Evolutionary conservation across 2,888 invertebrate species (phyloP), one percentile per base, ranked within the genome.

Genomic region (Rotaria socialis): DNA sequence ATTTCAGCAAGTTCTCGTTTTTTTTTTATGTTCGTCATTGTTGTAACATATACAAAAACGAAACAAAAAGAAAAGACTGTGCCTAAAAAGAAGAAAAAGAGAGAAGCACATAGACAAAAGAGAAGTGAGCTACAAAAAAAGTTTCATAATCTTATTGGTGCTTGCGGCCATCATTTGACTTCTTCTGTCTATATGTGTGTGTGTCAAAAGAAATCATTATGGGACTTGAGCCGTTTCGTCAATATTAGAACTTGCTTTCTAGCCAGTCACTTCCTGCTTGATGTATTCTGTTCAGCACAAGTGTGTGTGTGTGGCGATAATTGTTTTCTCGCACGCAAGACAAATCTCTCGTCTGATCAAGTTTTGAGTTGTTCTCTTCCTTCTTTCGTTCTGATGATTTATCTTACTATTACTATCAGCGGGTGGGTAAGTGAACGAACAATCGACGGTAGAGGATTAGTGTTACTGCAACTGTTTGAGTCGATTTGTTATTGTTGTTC

Each of bases 231-330:
- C 67, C 67, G 35, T 67, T 67, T 67, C 35, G 67, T 67, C 67
- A 67, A 67, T 67, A 67, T 67, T 67, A 67, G 67, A 67, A 67
- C 67, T 67, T 67, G 67, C 67, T 67, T 67, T 67, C 67, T 67
- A 35, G 67, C 67, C 19, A 67, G 67, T 16, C 14, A 35, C 67
- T 67, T 67, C 67, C 67, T 67, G 67, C 67, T 67, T 67, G 67
- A 67, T 67, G 67, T 67, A 27, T 67, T 35, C 67, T 67, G 67
- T 67, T 35, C 19, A 67, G 16, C 67, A 67, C 67, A 67, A 67
- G 67, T 67, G 67, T 67, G 67, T 67, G 67, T 67, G 67, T 67
- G 35, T 27, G 35, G 67, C 67, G 67, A 67, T 67, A 67, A 67
- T 67, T 67, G 67, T 67, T 67, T 56, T 67, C 67, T 41, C 35